Evolutionary conservation across 2,888 invertebrate genomes (phyloP).

Genomic region (Drymonia ruficornis): DNA sequence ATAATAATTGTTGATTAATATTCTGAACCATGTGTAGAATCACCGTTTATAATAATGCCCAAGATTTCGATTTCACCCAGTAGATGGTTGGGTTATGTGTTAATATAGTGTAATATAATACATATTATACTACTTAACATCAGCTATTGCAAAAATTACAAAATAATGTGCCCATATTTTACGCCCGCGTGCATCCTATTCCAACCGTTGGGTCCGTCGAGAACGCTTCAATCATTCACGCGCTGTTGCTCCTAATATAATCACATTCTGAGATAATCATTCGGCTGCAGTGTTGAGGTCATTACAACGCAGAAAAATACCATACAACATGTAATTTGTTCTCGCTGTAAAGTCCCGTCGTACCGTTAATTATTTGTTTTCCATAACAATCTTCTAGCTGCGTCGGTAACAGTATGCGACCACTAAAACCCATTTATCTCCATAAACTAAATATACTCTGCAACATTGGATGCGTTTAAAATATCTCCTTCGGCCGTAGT

Average conservation of each 20-base stretch:
- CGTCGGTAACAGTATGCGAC: conserved; percentile 33
- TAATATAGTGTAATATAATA: background rate
- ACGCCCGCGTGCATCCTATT: conserved; percentile 42
- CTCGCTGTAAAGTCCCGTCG: conserved; percentile 8
- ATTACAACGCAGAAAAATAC: conserved; percentile 24
- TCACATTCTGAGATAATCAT: conserved; percentile 28
- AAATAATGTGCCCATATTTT: conserved; percentile 37
- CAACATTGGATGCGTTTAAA: conserved; percentile 54
- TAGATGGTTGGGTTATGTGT: background rate
- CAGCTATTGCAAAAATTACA: conserved; percentile 22
- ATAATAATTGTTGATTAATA: no score
- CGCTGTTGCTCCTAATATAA: conserved; percentile 43
- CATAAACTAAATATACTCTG: conserved; percentile 59
- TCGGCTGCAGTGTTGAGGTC: conserved; percentile 18
- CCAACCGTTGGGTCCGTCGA: conserved; percentile 24
- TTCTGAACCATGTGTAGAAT: no score
- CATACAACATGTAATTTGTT: conserved; percentile 13
- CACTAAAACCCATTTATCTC: conserved; percentile 51
- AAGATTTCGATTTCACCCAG: no score
- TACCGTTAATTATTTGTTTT: conserved; percentile 17
- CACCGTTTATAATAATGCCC: no score
- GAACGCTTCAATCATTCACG: conserved; percentile 48
- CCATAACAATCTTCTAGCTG: conserved; percentile 20
- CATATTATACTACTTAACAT: background rate
- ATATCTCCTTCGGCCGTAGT: conserved; percentile 49